Evolutionary conservation across 2,113 vertebrate genomes (phyloP).

Genomic region (Heterochromis multidens): DNA sequence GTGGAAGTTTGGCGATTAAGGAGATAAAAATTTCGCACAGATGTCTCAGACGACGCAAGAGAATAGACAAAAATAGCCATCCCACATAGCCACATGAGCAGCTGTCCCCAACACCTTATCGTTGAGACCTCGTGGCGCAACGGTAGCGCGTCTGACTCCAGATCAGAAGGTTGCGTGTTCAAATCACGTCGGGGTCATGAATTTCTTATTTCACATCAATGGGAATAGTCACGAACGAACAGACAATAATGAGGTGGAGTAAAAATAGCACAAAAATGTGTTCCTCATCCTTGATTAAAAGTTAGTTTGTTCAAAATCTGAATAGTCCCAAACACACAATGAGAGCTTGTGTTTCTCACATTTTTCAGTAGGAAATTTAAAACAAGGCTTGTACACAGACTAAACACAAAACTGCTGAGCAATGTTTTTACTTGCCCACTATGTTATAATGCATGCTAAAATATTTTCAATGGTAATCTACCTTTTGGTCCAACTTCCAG

Average conservation of each 20-base stretch:
- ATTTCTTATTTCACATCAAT: not conserved
- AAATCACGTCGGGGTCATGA: conserved; percentile 68
- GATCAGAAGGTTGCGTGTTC: conserved; percentile 74
- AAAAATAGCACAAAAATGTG: no score
- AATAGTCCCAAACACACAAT: no score
- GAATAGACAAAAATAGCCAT: rapidly evolving
- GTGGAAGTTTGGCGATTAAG: not conserved
- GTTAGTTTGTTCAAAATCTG: no score
- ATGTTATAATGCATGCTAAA: not conserved
- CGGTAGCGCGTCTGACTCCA: conserved; percentile 72
- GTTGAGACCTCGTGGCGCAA: conserved; percentile 58
- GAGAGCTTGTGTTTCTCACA: not conserved
- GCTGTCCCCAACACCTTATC: rapidly evolving
- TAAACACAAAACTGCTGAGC: not conserved
- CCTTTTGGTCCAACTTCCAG: conserved; percentile 12
- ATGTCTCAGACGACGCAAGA: not conserved
- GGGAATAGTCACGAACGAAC: no score
- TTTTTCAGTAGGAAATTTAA: not conserved
- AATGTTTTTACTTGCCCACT: not conserved
- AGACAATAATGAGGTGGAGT: no score
- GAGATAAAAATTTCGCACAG: not conserved
- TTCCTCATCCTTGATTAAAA: no score
- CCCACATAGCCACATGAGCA: rapidly evolving
- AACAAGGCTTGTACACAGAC: not conserved
- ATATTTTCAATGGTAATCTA: conserved; percentile 5